Base-by-base conservation (phyloP, 2,113 vertebrate genomes). In the Puffinus mauretanicus region DNA sequence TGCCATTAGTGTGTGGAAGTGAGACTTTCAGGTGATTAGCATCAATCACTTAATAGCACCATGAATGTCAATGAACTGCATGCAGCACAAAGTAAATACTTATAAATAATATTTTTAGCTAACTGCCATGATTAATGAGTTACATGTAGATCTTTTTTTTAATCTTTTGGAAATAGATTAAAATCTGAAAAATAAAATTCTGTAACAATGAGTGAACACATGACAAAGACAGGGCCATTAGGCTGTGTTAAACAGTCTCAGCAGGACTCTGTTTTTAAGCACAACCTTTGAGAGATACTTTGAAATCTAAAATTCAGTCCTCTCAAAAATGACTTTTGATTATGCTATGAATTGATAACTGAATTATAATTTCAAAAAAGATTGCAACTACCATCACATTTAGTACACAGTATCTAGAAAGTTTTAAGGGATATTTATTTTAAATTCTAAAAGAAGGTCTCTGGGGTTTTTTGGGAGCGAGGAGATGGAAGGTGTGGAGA, bases 191-290 rank as follows among this genome's bases (percentile, higher is more conserved):
- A 85, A 72, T 24, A 60, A 49, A 76, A 54, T 36, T 47, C 49
- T 61, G 10, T 49, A 69, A 55, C 16, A 24, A 8, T 12, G 4
- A 69, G 11, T 52, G 66, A 61, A 5, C 18, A 77, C 6, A 5
- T 38, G 17, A 25, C 19, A 57, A 4, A 58, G 46, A 40, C 5
- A 44, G 57, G n/a, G 29, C 13, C 0, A 0, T 52, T n/a, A 75
- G 61, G 3, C 13, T 69, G 25, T 30, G 7, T 51, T 66, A n/a
- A 89, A 44, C 5, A 60, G 4, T 51, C 32, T 64, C 55, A 55
- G 8, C 18, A 36, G 51, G 15, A 40, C 29, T 52, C n/a, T 61
- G 9, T 7, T 93, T 55, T 58, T 69, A 88, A 71, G 52, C 5
- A 40, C 7, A 52, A 5, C 4, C 2, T 42, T 81, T 51, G 30